Percentiles rank a stretch among this genome's conserved stretches.
These are phyloP conservation scores for Brachypalpus laphriformis DNA, from an alignment of 2,888 invertebrate species.

Conservation along the genomic window DNA sequence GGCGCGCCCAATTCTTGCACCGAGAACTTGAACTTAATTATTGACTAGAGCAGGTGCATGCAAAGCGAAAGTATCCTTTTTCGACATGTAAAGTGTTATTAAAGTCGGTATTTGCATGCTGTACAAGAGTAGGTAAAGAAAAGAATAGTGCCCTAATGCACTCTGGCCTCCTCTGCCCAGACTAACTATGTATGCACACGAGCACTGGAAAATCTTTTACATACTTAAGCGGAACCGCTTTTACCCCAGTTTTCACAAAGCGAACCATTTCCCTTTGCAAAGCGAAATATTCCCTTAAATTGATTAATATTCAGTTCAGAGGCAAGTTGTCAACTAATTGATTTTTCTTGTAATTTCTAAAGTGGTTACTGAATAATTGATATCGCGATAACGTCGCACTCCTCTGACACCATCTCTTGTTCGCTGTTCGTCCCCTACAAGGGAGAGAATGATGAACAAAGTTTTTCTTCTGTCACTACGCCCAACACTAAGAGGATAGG, in stretches of 20 bases:
- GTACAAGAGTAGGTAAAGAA: neutral
- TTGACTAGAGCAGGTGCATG: conserved; percentile 66
- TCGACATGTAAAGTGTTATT: conserved; percentile 13
- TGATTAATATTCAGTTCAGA: conserved; percentile 71
- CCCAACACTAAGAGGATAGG: conserved; percentile 36
- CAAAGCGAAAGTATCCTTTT: conserved; percentile 27
- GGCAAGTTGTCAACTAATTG: conserved; percentile 74
- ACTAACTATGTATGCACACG: neutral
- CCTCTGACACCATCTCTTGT: conserved; percentile 33
- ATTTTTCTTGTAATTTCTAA: conserved; percentile 74
- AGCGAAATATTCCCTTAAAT: conserved; percentile 38
- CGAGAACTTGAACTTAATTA: conserved; percentile 70
- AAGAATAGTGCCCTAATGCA: conserved; percentile 4
- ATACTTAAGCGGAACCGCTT: conserved; percentile 5
- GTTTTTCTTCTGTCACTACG: conserved; percentile 51
- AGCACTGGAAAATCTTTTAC: neutral
- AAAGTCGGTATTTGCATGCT: conserved; percentile 10
- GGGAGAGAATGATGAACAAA: conserved; percentile 47
- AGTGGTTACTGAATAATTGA: conserved; percentile 74
- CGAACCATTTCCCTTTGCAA: neutral
- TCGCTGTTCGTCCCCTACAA: neutral
- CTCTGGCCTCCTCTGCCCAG: neutral
- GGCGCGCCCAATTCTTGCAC: conserved; percentile 67
- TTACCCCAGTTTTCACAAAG: conserved; percentile 30
- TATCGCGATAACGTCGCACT: conserved; percentile 57